phyloP scores from a whole-genome alignment of 2,888 invertebrate genomes.

The Cantharis nigra region DNA sequence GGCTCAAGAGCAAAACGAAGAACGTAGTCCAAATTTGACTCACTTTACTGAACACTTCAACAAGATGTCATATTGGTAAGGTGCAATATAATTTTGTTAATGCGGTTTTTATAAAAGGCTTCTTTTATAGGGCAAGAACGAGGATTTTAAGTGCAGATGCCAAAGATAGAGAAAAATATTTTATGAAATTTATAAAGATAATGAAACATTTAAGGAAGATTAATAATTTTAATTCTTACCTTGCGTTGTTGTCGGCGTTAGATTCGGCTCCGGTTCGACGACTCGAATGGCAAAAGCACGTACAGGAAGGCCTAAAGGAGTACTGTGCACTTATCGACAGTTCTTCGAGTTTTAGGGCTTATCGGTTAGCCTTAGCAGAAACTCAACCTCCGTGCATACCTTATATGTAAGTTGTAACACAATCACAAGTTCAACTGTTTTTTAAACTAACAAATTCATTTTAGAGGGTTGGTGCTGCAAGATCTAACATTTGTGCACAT shows the following conservation, averaged over 20 bases:
- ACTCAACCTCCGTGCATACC: slow-evolving; percentile 98
- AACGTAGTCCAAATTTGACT: slow-evolving; percentile 94
- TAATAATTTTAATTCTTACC: slow-evolving; percentile 98
- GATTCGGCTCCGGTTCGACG: slow-evolving; percentile 93
- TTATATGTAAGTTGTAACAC: slow-evolving; percentile 80
- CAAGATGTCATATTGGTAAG: slow-evolving; percentile 96
- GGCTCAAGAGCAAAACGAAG: slow-evolving; percentile 97
- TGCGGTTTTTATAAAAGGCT: not conserved
- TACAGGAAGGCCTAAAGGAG: slow-evolving; percentile 89
- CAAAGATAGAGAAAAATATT: slow-evolving; percentile 94
- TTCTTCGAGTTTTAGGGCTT: slow-evolving; percentile 97
- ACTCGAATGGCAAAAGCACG: slow-evolving; percentile 91
- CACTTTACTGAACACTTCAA: slow-evolving; percentile 99
- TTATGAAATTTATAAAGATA: slow-evolving; percentile 94
- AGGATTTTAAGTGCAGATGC: slow-evolving; percentile 91
- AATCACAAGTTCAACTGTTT: not conserved
- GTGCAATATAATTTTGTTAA: not conserved
- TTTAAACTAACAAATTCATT: slow-evolving; percentile 38
- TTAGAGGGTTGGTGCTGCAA: slow-evolving; percentile 94
- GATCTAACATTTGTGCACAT: slow-evolving; percentile 99
- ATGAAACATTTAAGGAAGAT: slow-evolving; percentile 97
- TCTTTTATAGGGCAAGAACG: slow-evolving; percentile 75
- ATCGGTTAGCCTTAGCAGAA: slow-evolving; percentile 90
- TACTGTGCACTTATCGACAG: slow-evolving; percentile 97
- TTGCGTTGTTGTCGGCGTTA: slow-evolving; percentile 93